Evolutionary conservation across 1,140 invertebrate species (phyloP).

Genomic region (Drosophila carrolli): DNA sequence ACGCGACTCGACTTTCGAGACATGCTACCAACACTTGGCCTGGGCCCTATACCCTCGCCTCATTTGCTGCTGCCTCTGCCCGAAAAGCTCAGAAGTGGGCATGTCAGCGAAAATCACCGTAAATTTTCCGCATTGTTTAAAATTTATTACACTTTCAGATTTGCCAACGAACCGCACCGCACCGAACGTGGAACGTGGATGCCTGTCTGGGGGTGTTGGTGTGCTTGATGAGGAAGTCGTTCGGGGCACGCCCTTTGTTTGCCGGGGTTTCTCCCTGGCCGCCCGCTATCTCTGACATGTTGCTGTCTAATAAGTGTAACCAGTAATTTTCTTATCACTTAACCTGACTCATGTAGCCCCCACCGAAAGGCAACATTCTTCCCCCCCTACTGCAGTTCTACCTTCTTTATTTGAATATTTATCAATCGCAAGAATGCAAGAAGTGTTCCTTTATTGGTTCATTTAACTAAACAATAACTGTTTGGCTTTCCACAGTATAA

Average conservation of each 20-base stretch:
- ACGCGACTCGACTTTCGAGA: constrained; percentile 56
- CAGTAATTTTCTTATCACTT: constrained; percentile 78
- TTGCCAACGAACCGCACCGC: constrained; percentile 50
- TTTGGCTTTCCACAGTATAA: too few species aligned
- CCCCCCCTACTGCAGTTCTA: background rate
- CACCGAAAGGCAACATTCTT: too few species aligned
- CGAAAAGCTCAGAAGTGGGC: constrained; percentile 78
- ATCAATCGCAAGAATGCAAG: background rate
- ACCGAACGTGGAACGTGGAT: background rate
- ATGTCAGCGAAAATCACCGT: constrained; percentile 82
- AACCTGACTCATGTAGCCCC: constrained; percentile 41
- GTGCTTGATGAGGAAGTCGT: constrained; percentile 51
- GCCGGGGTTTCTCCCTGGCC: constrained; percentile 30
- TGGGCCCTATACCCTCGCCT: constrained; percentile 24
- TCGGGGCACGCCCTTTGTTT: constrained; percentile 69
- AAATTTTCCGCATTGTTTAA: constrained; percentile 83
- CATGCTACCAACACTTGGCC: constrained; percentile 67
- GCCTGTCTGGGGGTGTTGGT: constrained; percentile 12
- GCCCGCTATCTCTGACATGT: constrained; percentile 71
- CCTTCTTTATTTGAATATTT: background rate
- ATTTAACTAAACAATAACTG: too few species aligned
- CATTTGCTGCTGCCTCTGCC: constrained; percentile 27
- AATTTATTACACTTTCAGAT: constrained; percentile 83
- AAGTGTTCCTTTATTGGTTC: too few species aligned
- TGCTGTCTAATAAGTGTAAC: constrained; percentile 81